Evolutionary conservation across 2,113 vertebrate species (phyloP), one percentile per base, ranked within the genome.

Genomic region (Riparia riparia): DNA sequence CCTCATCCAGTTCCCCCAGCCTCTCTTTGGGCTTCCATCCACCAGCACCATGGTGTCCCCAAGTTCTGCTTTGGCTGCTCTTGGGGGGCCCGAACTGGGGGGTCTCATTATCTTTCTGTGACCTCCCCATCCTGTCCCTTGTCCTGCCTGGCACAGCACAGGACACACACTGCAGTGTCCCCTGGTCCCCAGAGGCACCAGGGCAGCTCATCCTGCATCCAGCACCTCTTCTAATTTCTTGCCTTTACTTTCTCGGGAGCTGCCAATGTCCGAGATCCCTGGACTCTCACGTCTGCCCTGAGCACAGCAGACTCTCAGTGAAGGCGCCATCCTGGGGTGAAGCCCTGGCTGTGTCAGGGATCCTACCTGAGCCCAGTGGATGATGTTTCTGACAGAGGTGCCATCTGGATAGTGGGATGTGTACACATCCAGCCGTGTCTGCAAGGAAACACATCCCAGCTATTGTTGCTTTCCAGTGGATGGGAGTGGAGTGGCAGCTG

Each of bases 311-410:
- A 21, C 49, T 78, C 54, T 31, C 14, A 5, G 42, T 31, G 53
- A 66, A 53, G 61, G 66, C 6, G 21, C 14, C 32, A 10, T 12
- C 11, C 28, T 20, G 21, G 29, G 26, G 8, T 20, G 72, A 54
- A 80, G 41, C 8, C 51, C 31, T 56, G 54, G 19, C 8, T 4
- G 0, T 61, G 83, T 71, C 78, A 72, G 47, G 58, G 45, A 18
- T 71, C 93, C 72, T 97, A 99, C 99, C 99, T 99, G 99, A 45
- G 98, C 89, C 99, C 99, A 99, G 95, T 99, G 99, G 12, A 99
- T 41, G 82, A 99, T 93, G 88, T 98, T 99, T 97, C 99, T 98
- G 65, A 99, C 99, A 2, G 99, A 99, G 4, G 99, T 99, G 68
- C 99, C 97, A 1, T 99, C 98, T 0, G 98, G 99, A 68, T 97